phyloP scores from a whole-genome alignment of 1,140 invertebrate genomes.

The Melanaphis sacchari region DNA sequence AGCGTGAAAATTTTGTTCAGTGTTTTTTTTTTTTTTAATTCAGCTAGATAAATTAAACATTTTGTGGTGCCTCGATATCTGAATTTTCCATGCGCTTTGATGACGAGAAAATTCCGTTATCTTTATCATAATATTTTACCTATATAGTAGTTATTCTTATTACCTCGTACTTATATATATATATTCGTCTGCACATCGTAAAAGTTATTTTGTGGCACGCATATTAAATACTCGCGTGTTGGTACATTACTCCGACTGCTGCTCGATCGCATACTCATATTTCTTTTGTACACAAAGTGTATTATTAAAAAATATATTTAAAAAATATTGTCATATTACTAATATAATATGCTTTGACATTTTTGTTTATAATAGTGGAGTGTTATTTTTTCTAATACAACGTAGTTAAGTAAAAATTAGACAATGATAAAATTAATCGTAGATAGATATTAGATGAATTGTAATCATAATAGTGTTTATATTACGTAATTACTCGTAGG shows the following conservation, averaged over 20 bases:
- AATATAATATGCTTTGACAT: not conserved
- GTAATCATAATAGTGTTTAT: too few relatives aligned
- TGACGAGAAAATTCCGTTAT: not conserved
- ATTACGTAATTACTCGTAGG: too few relatives aligned
- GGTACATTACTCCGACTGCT: not conserved
- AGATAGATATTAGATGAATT: not conserved
- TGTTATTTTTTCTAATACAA: not conserved
- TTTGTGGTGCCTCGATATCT: too few relatives aligned
- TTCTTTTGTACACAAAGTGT: not conserved
- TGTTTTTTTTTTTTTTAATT: not conserved
- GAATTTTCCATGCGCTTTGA: too few relatives aligned
- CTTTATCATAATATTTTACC: not conserved
- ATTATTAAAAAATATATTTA: too few relatives aligned
- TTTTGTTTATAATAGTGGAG: not conserved
- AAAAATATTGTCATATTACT: not conserved
- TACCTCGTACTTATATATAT: not conserved
- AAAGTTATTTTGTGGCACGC: not conserved
- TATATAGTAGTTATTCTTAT: too few relatives aligned
- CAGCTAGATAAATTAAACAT: not conserved
- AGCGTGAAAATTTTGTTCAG: too few relatives aligned
- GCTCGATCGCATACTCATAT: not conserved
- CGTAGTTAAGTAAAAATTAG: not conserved
- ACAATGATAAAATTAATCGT: not conserved
- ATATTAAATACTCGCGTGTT: constrained; percentile 15
- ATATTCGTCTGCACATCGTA: not conserved